A percentile compares a stretch with the other conserved stretches of the same genome.
phyloP scores from a whole-genome alignment of 2,113 vertebrate species.

The Bungarus multicinctus region DNA sequence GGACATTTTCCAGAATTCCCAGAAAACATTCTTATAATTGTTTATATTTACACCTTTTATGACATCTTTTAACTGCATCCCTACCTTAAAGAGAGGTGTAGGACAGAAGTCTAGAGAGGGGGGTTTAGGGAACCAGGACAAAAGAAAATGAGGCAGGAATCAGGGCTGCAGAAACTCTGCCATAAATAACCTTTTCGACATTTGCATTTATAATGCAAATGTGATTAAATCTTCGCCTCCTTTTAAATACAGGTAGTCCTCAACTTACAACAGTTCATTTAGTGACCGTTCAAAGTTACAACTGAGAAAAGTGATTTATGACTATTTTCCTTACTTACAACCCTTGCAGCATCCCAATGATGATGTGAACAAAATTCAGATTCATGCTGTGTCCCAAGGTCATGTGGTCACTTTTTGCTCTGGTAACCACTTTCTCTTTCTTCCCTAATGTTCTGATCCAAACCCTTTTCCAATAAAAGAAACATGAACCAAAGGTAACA shows the following conservation, averaged over 20 bases:
- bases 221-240: not conserved
- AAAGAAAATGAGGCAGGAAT: not conserved
- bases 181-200: not conserved
- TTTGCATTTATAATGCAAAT: not conserved
- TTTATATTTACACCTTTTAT: not conserved
- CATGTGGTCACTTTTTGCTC: no score
- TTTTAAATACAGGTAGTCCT: not conserved
- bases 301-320: no score
- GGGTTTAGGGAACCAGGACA: not conserved
- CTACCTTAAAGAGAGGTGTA: not conserved
- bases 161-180: not conserved
- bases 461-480: no score
- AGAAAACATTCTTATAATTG: not conserved
- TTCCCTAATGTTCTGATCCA: no score
- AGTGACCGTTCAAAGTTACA: not conserved
- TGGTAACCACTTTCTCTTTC: no score
- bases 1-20: not conserved
- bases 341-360: not conserved
- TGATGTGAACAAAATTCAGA: no score
- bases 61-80: not conserved
- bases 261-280: not conserved
- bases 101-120: not conserved
- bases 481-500: no score
- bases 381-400: no score
- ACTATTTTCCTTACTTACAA: no score